These are phyloP conservation scores for Xiphydria camelus DNA, from an alignment of 2,888 invertebrate genomes.

Conservation along the genomic window DNA sequence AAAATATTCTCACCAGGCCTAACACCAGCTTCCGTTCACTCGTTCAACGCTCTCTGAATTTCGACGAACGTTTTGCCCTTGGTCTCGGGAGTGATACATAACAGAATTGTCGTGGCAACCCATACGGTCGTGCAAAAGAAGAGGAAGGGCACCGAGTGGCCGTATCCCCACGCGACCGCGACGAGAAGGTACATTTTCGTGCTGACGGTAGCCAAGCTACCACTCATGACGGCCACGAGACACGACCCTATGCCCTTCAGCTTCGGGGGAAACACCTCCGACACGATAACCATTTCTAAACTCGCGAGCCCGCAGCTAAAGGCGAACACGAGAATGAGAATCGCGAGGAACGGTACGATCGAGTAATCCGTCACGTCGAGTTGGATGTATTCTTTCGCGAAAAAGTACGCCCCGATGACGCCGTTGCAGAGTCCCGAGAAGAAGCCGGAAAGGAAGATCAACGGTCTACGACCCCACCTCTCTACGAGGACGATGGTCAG, in stretches of 20 bases:
- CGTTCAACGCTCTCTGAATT: slow-evolving; percentile 34
- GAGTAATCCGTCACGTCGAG: slow-evolving; percentile 25
- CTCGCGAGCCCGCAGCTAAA: slow-evolving; percentile 34
- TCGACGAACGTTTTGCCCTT: slow-evolving; percentile 40
- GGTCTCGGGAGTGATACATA: slow-evolving; percentile 35
- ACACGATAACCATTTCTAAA: slow-evolving; percentile 32
- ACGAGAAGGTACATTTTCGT: slow-evolving; percentile 35
- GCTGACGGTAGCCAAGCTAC: slow-evolving; percentile 20
- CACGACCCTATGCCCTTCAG: slow-evolving; percentile 35
- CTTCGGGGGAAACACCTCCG: slow-evolving; percentile 39
- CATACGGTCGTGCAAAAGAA: slow-evolving; percentile 24
- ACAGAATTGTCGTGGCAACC: slow-evolving; percentile 18
- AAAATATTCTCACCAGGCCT: too few relatives aligned
- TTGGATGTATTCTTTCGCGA: slow-evolving; percentile 28
- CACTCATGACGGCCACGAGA: slow-evolving; percentile 21
- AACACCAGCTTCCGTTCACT: slow-evolving; percentile 15
- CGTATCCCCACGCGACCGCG: slow-evolving; percentile 29
- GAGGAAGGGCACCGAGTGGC: slow-evolving; percentile 35
- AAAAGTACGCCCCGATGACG: slow-evolving; percentile 33
- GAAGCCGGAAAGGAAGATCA: slow-evolving; percentile 54
- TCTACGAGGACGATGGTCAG: slow-evolving; percentile 52
- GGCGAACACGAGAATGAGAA: slow-evolving; percentile 29
- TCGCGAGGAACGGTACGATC: slow-evolving; percentile 26
- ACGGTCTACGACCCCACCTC: slow-evolving; percentile 55
- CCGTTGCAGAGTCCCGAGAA: slow-evolving; percentile 28